Evolutionary conservation across 2,797 vertebrate species (phyloP).

Genomic region (Clarias laeviceps): DNA sequence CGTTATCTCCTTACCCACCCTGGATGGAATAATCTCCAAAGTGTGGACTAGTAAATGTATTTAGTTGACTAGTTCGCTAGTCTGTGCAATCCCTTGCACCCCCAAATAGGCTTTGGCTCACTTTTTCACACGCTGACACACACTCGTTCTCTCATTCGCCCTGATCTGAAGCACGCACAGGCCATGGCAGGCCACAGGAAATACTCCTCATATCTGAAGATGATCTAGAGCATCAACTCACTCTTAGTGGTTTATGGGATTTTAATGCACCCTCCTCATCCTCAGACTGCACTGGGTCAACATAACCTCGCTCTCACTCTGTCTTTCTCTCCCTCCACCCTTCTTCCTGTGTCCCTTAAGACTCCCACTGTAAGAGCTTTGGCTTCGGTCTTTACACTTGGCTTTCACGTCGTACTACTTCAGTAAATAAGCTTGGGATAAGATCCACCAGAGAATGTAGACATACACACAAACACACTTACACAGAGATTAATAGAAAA

Average conservation of each 20-base stretch:
- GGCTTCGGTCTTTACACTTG: slow-evolving; percentile 9
- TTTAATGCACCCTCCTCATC: slow-evolving; percentile 62
- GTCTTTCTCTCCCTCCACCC: background rate
- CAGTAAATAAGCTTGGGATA: slow-evolving; percentile 26
- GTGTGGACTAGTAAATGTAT: background rate
- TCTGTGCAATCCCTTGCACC: background rate
- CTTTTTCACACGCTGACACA: background rate
- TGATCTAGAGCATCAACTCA: slow-evolving; percentile 76
- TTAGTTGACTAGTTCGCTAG: too few relatives aligned
- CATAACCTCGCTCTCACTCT: slow-evolving; percentile 41
- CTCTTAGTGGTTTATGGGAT: slow-evolving; percentile 70
- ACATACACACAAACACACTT: background rate
- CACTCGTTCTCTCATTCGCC: slow-evolving; percentile 29
- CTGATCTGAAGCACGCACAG: slow-evolving; percentile 73
- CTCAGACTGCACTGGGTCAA: slow-evolving; percentile 19
- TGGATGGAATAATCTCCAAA: background rate
- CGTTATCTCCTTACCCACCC: background rate
- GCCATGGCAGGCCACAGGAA: slow-evolving; percentile 72
- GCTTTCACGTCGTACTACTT: background rate
- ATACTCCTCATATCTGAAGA: slow-evolving; percentile 79
- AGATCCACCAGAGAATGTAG: background rate
- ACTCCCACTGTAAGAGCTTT: background rate
- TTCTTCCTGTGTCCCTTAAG: slow-evolving; percentile 19
- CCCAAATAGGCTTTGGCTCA: background rate
- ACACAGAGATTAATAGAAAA: slow-evolving; percentile 13